Percentiles rank a stretch among this genome's conserved stretches.
Conservation (phyloP, 2,113 vertebrate genomes). For the Glareola pratincola region DNA sequence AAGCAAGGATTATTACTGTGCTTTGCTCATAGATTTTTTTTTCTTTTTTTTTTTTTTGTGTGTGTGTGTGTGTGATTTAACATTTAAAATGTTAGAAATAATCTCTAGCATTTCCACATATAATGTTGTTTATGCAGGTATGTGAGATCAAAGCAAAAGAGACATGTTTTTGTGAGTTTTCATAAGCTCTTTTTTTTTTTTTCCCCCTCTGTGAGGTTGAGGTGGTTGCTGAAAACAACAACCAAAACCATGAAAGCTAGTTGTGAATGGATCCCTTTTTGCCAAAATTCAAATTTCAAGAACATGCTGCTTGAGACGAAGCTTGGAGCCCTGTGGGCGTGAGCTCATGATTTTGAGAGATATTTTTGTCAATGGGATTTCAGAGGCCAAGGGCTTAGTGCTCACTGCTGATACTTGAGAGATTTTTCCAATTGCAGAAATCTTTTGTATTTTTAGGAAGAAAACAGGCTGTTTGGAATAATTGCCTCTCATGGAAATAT, state of each 20-base stretch:
- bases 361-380: not conserved
- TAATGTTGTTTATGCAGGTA: not conserved
- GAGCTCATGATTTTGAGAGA: not conserved
- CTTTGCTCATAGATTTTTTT: not conserved
- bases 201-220: not conserved
- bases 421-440: not conserved
- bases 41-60: not conserved
- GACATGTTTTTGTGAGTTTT: not conserved
- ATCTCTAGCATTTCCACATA: not conserved
- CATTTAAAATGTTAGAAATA: not conserved
- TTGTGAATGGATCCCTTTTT: not conserved
- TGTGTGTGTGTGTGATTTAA: no score
- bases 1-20: not conserved
- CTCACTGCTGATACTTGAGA: not conserved
- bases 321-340: not conserved
- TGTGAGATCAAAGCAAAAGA: not conserved
- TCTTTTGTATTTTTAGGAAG: not conserved
- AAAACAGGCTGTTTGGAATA: not conserved
- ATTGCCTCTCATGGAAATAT: not conserved
- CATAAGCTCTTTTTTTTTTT: not conserved
- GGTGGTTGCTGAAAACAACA: not conserved
- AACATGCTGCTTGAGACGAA: not conserved
- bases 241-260: not conserved
- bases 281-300: not conserved
- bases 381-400: not conserved